Evolutionary conservation across 1,140 invertebrate genomes (phyloP).

Genomic region (Subanguina moxae): DNA sequence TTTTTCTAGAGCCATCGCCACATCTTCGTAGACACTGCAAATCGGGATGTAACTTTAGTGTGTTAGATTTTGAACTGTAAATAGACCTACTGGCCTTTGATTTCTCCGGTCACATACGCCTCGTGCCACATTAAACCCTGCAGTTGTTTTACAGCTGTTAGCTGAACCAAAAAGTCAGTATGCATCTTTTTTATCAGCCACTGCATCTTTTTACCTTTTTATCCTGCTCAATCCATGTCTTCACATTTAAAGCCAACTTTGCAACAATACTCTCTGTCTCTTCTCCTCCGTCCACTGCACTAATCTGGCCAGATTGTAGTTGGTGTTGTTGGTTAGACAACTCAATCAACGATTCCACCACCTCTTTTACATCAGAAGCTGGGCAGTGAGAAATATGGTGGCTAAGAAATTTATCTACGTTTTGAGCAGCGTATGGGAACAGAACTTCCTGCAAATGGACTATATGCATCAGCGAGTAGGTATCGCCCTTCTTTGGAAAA

Average conservation of each 20-base stretch:
- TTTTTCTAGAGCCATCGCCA: conserved; percentile 69
- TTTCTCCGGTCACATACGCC: conserved; percentile 72
- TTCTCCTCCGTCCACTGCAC: neutral
- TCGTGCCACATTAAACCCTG: conserved; percentile 82
- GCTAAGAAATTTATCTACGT: conserved; percentile 71
- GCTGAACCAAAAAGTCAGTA: conserved; percentile 9
- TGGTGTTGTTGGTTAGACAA: conserved; percentile 37
- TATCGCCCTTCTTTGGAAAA: too few species aligned
- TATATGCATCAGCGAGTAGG: conserved; percentile 2
- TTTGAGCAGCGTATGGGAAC: conserved; percentile 74
- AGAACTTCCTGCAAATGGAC: conserved; percentile 68
- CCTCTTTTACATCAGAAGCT: conserved; percentile 68
- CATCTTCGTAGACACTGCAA: conserved; percentile 73
- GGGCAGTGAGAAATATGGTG: conserved; percentile 68
- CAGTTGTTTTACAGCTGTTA: conserved; percentile 72
- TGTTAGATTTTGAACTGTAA: neutral
- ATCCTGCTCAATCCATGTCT: conserved; percentile 44
- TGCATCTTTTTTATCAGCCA: neutral
- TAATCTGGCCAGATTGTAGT: conserved; percentile 6
- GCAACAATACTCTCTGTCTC: conserved; percentile 6
- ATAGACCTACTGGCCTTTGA: conserved; percentile 72
- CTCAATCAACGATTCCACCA: conserved; percentile 59
- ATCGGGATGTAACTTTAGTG: neutral
- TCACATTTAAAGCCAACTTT: conserved; percentile 35
- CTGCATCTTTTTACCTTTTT: conserved; percentile 32